Evolutionary conservation across 2,888 invertebrate genomes (phyloP), one percentile per base, ranked within the genome.

Genomic region (Lottia gigantea): DNA sequence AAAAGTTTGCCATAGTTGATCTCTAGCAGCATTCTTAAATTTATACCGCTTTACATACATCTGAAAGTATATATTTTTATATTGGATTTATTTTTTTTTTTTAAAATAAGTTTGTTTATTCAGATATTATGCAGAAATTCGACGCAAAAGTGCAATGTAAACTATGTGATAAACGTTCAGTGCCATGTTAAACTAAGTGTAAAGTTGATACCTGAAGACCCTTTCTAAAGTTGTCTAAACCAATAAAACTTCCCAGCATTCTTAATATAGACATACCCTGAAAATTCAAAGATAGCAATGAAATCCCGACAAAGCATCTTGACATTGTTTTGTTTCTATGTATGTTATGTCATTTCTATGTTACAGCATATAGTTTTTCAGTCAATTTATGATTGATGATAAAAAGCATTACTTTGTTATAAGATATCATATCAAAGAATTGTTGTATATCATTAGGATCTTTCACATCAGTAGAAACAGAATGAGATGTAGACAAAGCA

Each of bases 251-350:
- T 45, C 82, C 77, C 55, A 88, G 74, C 84, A 88, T 83, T 2
- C 88, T 78, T 12, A 88, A 75, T 7, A 88, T 80, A 0, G 88
- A 85, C 85, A 87, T 84, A 1, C 88, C 88, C 87, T 88, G 72
- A 6, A 78, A 76, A 8, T 40, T 31, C 8, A 40, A 40, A 40
- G 8, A 40, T 40, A 40, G 40, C 1, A 40, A 11, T 40, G 11
- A 40, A 11, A n/a, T n/a, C n/a, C n/a, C n/a, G n/a, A n/a, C n/a
- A n/a, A n/a, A n/a, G n/a, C n/a, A 31, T 31, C 31, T 31, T 31
- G 31, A 31, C 31, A 2, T 3, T 3, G 31, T 31, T 31, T 31
- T 31, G 2, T 2, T 31, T 31, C 31, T 31, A 31, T 31, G 6
- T 3, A 3, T 31, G 2, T 6, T 31, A 31, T 31, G 31, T 31